Base-by-base conservation (phyloP, 2,113 vertebrate genomes). In the Actenoides lindsayi region DNA sequence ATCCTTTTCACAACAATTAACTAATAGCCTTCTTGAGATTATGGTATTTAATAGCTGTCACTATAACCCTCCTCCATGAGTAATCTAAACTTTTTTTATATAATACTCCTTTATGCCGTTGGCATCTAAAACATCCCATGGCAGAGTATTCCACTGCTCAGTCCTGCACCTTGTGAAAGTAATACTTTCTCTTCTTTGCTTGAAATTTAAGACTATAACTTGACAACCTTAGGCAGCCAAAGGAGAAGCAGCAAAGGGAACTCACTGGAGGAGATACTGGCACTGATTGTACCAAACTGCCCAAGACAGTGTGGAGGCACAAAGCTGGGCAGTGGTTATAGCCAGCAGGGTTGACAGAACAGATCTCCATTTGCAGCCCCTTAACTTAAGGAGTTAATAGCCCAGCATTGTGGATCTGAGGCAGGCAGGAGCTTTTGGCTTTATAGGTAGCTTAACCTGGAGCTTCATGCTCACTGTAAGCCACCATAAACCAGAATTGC, bases 181-280 rank as follows among this genome's bases (percentile, higher is more conserved):
- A 69, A 39, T 30, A 33, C 14, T 88, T 83, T 3, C 3, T 65
- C 73, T 68, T 16, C 41, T 83, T 77, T 77, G 14, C 31, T 86
- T 73, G 35, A 74, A 69, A 59, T 89, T 59, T 76, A 56, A 65
- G 60, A 24, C 57, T 1, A 1, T 78, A 18, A 42, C 25, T 78
- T 78, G 31, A 77, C 46, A 78, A 8, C 31, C 24, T 13, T 20
- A 67, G 17, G 27, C 33, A 60, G 14, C 12, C 41, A 76, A 95
- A 69, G 48, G 14, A 94, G 69, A 80, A 88, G n/a, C n/a, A 46
- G 63, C n/a, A 89, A 92, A 92, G 25, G 18, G 63, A 83, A 59
- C 30, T 89, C 62, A 16, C 42, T 62, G 33, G 48, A 89, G 42
- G 33, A 79, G 42, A 68, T 37, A n/a, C 12, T 78, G 65, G 18